A percentile compares a stretch with the other conserved stretches of the same genome.
phyloP scores from a whole-genome alignment of 2,888 invertebrate genomes.

The Odiellus spinosus region DNA sequence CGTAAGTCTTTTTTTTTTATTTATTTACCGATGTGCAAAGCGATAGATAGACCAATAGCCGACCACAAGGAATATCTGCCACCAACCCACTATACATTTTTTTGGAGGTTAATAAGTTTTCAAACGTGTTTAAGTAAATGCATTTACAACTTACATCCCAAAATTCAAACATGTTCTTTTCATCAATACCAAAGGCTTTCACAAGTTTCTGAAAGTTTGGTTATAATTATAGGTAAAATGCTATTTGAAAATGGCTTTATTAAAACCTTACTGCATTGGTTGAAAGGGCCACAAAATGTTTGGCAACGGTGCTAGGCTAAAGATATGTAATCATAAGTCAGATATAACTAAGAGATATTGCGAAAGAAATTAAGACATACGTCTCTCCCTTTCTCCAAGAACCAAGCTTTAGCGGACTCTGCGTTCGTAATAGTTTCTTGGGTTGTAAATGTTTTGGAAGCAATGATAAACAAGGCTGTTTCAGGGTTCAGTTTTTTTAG shows the following conservation, averaged over 20 bases:
- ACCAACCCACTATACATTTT: conserved; percentile 64
- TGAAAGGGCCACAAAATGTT: conserved; percentile 95
- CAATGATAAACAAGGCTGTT: conserved; percentile 92
- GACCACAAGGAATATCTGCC: conserved; percentile 97
- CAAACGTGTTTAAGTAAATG: not conserved
- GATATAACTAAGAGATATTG: too few species aligned
- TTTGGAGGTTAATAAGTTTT: not conserved
- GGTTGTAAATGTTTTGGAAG: conserved; percentile 53
- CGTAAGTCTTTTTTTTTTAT: not conserved
- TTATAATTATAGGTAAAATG: not conserved
- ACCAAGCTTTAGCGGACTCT: conserved; percentile 91
- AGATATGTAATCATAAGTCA: conserved; percentile 6
- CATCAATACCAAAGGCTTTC: conserved; percentile 92
- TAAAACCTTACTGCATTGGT: conserved; percentile 54
- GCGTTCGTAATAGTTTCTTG: conserved; percentile 98
- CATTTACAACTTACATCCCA: conserved; percentile 56
- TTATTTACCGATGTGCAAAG: conserved; percentile 58
- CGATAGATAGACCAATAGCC: conserved; percentile 94
- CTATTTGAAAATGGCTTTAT: not conserved
- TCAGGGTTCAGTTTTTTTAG: conserved; percentile 77
- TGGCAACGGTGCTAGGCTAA: conserved; percentile 53
- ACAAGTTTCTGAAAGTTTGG: conserved; percentile 51
- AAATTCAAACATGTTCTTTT: conserved; percentile 97
- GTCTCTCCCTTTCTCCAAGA: conserved; percentile 66
- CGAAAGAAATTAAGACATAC: conserved; percentile 38